Conservation (phyloP, 2,888 invertebrate species). For the Dexiosoma caninum region DNA sequence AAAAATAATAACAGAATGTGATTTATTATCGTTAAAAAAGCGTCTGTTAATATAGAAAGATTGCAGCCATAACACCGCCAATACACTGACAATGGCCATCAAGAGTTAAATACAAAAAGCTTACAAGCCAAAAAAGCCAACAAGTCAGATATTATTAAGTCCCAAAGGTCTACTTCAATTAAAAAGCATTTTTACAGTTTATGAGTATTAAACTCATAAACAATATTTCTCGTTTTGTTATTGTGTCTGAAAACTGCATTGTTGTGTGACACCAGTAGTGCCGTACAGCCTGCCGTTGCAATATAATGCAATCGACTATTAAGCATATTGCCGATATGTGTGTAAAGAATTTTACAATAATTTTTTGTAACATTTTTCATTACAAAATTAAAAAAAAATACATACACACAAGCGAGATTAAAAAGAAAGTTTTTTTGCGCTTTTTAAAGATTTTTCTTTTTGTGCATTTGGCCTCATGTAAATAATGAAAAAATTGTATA, state of each 20-base stretch:
- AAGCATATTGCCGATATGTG: constrained; percentile 24
- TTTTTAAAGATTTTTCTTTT: constrained; percentile 35
- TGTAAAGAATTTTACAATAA: constrained; percentile 43
- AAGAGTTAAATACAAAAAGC: constrained; percentile 45
- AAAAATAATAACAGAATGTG: constrained; percentile 14
- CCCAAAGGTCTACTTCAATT: constrained; percentile 77
- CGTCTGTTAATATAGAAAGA: constrained; percentile 12
- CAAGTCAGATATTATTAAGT: constrained; percentile 69
- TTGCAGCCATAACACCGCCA: constrained; percentile 59
- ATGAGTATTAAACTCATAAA: constrained; percentile 59
- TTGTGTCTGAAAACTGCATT: constrained; percentile 57
- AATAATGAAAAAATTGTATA: constrained; percentile 52
- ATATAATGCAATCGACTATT: constrained; percentile 43
- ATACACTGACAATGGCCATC: constrained; percentile 48
- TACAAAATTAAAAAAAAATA: constrained; percentile 7
- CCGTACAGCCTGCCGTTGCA: constrained; percentile 26
- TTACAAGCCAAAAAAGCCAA: neutral
- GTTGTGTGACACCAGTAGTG: constrained; percentile 26
- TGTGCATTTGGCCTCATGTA: constrained; percentile 37
- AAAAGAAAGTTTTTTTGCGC: constrained; percentile 51
- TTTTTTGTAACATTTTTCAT: constrained; percentile 42
- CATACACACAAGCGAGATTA: constrained; percentile 44
- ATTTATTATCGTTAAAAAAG: constrained; percentile 36
- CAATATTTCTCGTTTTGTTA: constrained; percentile 54
- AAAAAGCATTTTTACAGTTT: constrained; percentile 73